Conservation (phyloP, 1,140 invertebrate species). For the Leucophenga varia region DNA sequence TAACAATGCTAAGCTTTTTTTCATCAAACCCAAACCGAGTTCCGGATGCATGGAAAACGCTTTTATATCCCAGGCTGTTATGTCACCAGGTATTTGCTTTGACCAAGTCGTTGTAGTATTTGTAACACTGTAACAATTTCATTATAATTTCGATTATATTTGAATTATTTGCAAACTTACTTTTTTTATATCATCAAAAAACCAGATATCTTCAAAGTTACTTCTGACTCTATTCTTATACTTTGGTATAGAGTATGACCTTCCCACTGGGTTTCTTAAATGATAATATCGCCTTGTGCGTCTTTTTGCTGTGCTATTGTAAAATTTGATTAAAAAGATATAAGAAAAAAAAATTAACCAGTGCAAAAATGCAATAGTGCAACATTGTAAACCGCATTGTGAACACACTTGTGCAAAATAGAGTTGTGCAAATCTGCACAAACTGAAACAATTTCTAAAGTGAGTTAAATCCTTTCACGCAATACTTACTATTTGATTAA, state of each 20-base stretch:
- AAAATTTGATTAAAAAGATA: not conserved
- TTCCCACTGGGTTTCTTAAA: too few species aligned
- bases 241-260: not conserved
- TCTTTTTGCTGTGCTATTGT: not conserved
- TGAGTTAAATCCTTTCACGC: too few species aligned
- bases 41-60: constrained; percentile 11
- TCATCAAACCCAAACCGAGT: constrained; percentile 7
- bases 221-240: not conserved
- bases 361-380: too few species aligned
- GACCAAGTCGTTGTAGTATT: not conserved
- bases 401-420: too few species aligned
- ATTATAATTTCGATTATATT: not conserved
- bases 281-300: too few species aligned
- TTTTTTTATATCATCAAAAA: constrained; percentile 7
- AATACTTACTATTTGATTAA: too few species aligned
- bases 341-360: too few species aligned
- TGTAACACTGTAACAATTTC: not conserved
- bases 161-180: not conserved
- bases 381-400: too few species aligned
- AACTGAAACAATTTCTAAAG: too few species aligned
- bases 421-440: too few species aligned
- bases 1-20: constrained; percentile 1
- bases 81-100: not conserved
- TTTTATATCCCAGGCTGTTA: constrained; percentile 12
- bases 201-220: constrained; percentile 13